A percentile compares a stretch with the other conserved stretches of the same genome.
phyloP scores from a whole-genome alignment of 1,140 invertebrate species.

The Drosophila eugracilis region DNA sequence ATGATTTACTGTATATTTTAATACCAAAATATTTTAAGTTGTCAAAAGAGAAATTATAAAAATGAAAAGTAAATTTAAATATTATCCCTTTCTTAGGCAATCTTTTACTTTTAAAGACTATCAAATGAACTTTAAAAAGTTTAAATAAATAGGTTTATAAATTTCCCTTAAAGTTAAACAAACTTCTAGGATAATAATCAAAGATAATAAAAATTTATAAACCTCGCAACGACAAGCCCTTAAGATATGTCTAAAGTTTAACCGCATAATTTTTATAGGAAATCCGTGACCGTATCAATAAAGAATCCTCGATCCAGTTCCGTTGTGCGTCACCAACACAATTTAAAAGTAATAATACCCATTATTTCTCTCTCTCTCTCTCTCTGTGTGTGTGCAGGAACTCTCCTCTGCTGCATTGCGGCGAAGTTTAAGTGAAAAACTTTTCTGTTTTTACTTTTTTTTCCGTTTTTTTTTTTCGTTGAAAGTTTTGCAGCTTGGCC shows the following conservation, averaged over 20 bases:
- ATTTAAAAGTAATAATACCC: conserved; percentile 59
- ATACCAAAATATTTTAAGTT: neutral
- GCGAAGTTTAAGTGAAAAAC: conserved; percentile 81
- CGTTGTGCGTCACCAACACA: conserved; percentile 47
- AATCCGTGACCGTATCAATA: conserved; percentile 35
- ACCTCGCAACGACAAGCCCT: neutral
- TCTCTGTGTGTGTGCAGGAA: conserved; percentile 35
- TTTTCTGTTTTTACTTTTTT: conserved; percentile 70
- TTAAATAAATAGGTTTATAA: neutral
- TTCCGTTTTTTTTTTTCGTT: no score
- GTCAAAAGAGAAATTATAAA: neutral
- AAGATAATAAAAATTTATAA: neutral
- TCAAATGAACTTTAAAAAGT: no score
- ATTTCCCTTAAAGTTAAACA: no score
- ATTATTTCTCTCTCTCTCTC: conserved; percentile 38
- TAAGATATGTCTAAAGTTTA: conserved; percentile 7
- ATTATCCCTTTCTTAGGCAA: no score
- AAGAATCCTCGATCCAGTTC: conserved; percentile 41
- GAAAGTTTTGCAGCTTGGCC: conserved; percentile 72
- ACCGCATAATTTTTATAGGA: conserved; percentile 23
- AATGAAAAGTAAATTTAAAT: no score
- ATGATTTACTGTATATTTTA: no score
- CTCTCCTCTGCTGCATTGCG: conserved; percentile 72
- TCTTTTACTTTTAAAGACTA: no score
- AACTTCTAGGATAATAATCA: no score